phyloP scores from a whole-genome alignment of 2,888 invertebrate genomes.

The Aphidoletes aphidimyza region DNA sequence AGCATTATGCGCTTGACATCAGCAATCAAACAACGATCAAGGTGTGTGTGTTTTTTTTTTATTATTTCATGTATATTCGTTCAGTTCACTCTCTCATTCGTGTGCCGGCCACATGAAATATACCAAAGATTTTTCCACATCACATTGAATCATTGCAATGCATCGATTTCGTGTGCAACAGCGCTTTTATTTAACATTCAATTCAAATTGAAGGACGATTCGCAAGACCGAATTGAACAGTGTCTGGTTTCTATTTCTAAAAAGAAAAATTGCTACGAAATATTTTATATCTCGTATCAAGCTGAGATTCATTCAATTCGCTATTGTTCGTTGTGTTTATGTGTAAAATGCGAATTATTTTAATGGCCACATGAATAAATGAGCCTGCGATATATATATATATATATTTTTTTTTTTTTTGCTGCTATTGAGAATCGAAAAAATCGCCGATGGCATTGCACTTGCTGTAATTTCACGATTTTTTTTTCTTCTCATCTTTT shows the following conservation, averaged over 20 bases:
- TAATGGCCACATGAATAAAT: conserved; percentile 20
- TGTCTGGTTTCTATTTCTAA: neutral
- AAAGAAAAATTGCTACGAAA: conserved; percentile 15
- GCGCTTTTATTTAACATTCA: neutral
- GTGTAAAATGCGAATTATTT: conserved; percentile 17
- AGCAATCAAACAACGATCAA: conserved; percentile 36
- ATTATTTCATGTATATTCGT: no score
- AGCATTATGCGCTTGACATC: conserved; percentile 23
- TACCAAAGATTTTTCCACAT: neutral
- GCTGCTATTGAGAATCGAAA: conserved; percentile 15
- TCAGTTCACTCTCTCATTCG: neutral
- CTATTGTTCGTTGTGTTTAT: neutral
- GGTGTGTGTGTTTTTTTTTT: no score
- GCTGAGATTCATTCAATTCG: neutral
- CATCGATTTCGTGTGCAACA: neutral
- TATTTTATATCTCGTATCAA: conserved; percentile 5
- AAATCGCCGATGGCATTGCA: neutral
- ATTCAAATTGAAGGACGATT: neutral
- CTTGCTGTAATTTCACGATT: no score
- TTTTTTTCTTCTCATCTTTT: no score
- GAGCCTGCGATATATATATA: neutral
- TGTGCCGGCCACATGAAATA: no score
- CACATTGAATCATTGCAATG: neutral
- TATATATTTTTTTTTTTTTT: no score
- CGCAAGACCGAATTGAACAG: neutral